Conservation (phyloP, 2,888 invertebrate genomes). For the Cordilura impudica region DNA sequence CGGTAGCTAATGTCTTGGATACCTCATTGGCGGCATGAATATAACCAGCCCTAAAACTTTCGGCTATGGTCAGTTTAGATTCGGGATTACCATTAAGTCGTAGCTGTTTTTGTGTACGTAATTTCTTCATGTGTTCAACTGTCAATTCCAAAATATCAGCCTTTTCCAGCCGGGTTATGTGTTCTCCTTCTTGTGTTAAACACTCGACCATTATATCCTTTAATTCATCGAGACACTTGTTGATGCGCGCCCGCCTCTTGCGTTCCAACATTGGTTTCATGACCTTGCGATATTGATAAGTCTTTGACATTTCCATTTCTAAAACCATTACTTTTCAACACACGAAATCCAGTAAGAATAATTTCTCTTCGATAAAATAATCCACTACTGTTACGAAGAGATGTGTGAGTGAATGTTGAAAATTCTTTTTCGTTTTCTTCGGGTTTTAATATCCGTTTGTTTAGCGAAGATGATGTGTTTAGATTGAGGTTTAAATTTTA, state of each 20-base stretch:
- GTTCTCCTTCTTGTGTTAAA: slow-evolving; percentile 89
- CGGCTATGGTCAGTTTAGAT: slow-evolving; percentile 79
- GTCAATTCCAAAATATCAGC: slow-evolving; percentile 94
- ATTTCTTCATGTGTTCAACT: slow-evolving; percentile 90
- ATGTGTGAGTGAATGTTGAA: not conserved
- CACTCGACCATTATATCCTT: slow-evolving; percentile 90
- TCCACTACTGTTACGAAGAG: slow-evolving; percentile 15
- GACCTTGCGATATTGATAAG: slow-evolving; percentile 95
- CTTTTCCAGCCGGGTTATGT: slow-evolving; percentile 93
- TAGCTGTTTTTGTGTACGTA: slow-evolving; percentile 86
- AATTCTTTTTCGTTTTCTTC: slow-evolving; percentile 17
- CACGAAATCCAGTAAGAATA: slow-evolving; percentile 24
- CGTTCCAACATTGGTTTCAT: slow-evolving; percentile 96
- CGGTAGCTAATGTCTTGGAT: slow-evolving; percentile 89
- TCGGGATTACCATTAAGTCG: slow-evolving; percentile 70
- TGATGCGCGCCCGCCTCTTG: slow-evolving; percentile 92
- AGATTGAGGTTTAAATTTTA: slow-evolving; percentile 66
- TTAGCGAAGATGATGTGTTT: slow-evolving; percentile 40
- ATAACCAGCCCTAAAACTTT: slow-evolving; percentile 92
- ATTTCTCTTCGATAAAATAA: slow-evolving; percentile 30
- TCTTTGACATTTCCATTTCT: slow-evolving; percentile 85
- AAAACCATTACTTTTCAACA: slow-evolving; percentile 71
- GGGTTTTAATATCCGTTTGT: not conserved
- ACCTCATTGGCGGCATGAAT: slow-evolving; percentile 94
- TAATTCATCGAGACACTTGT: slow-evolving; percentile 92